phyloP scores from a whole-genome alignment of 2,797 vertebrate species.

The Amazonetta brasiliensis region DNA sequence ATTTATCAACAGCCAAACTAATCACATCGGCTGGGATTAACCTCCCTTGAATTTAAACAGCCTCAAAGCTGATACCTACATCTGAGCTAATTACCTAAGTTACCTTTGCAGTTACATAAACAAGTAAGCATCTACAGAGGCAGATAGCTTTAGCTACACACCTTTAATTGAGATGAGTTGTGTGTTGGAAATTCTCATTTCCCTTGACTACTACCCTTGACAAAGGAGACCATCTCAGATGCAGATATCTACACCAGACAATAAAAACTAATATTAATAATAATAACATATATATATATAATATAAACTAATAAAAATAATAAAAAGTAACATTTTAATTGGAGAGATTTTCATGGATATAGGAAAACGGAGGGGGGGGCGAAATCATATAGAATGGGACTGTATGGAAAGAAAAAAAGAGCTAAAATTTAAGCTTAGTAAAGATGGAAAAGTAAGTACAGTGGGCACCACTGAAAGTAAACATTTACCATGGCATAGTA shows the following conservation, averaged over 20 bases:
- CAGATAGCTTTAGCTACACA: background rate
- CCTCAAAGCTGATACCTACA: background rate
- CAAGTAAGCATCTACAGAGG: background rate
- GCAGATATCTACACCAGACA: background rate
- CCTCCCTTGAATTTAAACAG: background rate
- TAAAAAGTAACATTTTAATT: background rate
- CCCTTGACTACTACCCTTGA: background rate
- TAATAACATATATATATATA: no score
- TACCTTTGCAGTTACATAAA: background rate
- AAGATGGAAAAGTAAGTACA: conserved; percentile 67
- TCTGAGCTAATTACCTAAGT: background rate
- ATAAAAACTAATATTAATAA: background rate
- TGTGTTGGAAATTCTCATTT: background rate
- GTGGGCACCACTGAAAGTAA: conserved; percentile 62
- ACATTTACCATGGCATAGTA: conserved; percentile 73
- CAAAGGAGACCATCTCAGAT: background rate
- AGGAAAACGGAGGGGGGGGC: background rate
- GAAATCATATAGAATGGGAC: background rate
- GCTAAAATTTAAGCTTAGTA: conserved; percentile 33
- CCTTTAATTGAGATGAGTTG: background rate
- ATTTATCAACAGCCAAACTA: background rate
- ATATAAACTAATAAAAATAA: no score
- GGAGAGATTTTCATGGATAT: background rate
- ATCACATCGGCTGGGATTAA: background rate
- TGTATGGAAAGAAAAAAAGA: conserved; percentile 39